Conservation (phyloP, 1,140 invertebrate species). For the Probaryconus sp. region DNA sequence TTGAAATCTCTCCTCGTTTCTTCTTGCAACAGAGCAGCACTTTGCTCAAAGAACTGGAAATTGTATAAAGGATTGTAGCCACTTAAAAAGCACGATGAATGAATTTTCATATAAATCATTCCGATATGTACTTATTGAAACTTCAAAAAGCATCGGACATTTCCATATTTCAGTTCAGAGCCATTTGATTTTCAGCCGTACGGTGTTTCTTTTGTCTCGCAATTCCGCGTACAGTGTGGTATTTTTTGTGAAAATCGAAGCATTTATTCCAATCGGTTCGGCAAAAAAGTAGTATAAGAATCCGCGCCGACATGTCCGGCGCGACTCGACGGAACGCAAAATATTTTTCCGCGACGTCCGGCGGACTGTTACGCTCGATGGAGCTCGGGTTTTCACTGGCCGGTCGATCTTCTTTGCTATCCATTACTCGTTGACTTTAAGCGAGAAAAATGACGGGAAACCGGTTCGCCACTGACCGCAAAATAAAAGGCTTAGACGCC, state of each 20-base stretch:
- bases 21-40: too few relatives aligned
- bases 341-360: conserved; percentile 51
- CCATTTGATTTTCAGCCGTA: too few relatives aligned
- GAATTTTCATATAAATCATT: too few relatives aligned
- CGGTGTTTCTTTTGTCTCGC: conserved; percentile 27
- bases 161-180: too few relatives aligned
- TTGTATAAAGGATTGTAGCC: too few relatives aligned
- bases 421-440: conserved; percentile 31
- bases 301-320: conserved; percentile 10
- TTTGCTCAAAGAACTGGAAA: too few relatives aligned
- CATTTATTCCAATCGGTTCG: conserved; percentile 2
- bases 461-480: conserved; percentile 55
- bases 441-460: conserved; percentile 57
- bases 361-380: conserved; percentile 35
- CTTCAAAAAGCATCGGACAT: too few relatives aligned
- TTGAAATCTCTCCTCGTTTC: too few relatives aligned
- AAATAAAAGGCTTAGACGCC: conserved; percentile 47
- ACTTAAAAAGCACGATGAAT: too few relatives aligned
- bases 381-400: conserved; percentile 43
- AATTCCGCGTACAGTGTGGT: conserved; percentile 9
- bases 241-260: conserved; percentile 46
- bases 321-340: conserved; percentile 44
- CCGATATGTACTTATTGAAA: too few relatives aligned
- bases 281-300: conserved; percentile 24
- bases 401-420: conserved; percentile 49